Evolutionary conservation across 2,113 vertebrate genomes (phyloP).

Genomic region (Corydoras sp.): DNA sequence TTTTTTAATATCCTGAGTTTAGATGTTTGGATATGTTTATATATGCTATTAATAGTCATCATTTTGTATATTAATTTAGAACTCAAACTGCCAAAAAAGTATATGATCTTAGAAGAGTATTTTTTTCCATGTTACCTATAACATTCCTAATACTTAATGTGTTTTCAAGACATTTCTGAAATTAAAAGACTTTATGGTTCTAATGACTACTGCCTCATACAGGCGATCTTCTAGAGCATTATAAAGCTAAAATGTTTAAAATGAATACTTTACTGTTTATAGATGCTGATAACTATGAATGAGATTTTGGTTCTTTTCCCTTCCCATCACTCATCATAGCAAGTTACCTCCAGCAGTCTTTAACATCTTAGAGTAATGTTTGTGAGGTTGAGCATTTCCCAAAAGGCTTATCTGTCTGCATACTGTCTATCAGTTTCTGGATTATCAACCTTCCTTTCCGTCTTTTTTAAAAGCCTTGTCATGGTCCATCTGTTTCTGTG

Average conservation of each 20-base stretch:
- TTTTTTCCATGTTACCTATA: conserved; percentile 54
- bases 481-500: conserved; percentile 32
- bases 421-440: conserved; percentile 5
- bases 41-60: conserved; percentile 48
- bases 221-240: too few relatives aligned
- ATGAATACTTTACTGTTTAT: too few relatives aligned
- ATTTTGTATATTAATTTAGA: conserved; percentile 51
- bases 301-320: neutral
- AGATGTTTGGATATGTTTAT: conserved; percentile 50
- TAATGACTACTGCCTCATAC: neutral
- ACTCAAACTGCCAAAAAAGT: conserved; percentile 16
- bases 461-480: conserved; percentile 23
- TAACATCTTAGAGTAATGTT: neutral
- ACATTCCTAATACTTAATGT: conserved; percentile 46
- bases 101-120: conserved; percentile 33
- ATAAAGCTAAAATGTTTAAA: too few relatives aligned
- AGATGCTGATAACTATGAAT: too few relatives aligned
- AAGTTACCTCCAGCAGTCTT: conserved; percentile 3
- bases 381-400: conserved; percentile 18
- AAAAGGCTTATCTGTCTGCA: conserved; percentile 8
- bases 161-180: conserved; percentile 56
- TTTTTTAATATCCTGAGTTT: conserved; percentile 34
- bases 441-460: conserved; percentile 2
- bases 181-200: conserved; percentile 23
- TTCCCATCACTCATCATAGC: neutral